Evolutionary conservation across 2,113 vertebrate species (phyloP).

Genomic region (Leucopternis melanops): DNA sequence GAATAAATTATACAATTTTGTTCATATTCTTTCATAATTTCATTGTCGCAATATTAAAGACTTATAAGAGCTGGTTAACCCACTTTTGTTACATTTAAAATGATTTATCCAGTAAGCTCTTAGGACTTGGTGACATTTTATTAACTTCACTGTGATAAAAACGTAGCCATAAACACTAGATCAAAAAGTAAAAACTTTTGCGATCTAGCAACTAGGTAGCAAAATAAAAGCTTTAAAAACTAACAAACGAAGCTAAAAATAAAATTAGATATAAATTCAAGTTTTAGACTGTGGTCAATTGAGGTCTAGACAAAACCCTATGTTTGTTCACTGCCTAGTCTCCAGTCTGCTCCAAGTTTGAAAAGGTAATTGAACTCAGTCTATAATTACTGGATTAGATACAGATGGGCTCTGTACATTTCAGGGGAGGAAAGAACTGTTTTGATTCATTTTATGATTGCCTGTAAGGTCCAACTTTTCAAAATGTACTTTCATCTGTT

Average conservation of each 20-base stretch:
- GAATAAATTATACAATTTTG: background rate
- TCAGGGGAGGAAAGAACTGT: slow-evolving; percentile 77
- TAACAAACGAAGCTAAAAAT: slow-evolving; percentile 69
- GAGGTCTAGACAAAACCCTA: slow-evolving; percentile 85
- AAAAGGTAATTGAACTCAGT: slow-evolving; percentile 87
- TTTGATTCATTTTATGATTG: slow-evolving; percentile 88
- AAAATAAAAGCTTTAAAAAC: slow-evolving; percentile 68
- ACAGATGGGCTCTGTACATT: slow-evolving; percentile 84
- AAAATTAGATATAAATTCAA: slow-evolving; percentile 83
- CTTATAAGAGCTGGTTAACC: background rate
- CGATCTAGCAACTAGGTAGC: slow-evolving; percentile 35
- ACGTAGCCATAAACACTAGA: background rate
- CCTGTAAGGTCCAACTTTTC: slow-evolving; percentile 86
- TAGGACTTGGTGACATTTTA: background rate
- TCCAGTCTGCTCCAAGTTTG: slow-evolving; percentile 83
- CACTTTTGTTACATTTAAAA: background rate
- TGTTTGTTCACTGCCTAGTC: slow-evolving; percentile 80
- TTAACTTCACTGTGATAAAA: background rate
- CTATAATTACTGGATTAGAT: slow-evolving; percentile 90
- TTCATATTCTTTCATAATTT: background rate
- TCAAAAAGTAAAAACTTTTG: background rate
- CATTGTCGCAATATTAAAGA: background rate
- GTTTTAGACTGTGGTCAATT: slow-evolving; percentile 85
- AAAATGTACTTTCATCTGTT: slow-evolving; percentile 88
- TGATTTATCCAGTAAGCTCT: background rate